These are phyloP conservation scores for Pristis pectinata DNA, from an alignment of 2,797 vertebrate genomes.

Conservation along the genomic window DNA sequence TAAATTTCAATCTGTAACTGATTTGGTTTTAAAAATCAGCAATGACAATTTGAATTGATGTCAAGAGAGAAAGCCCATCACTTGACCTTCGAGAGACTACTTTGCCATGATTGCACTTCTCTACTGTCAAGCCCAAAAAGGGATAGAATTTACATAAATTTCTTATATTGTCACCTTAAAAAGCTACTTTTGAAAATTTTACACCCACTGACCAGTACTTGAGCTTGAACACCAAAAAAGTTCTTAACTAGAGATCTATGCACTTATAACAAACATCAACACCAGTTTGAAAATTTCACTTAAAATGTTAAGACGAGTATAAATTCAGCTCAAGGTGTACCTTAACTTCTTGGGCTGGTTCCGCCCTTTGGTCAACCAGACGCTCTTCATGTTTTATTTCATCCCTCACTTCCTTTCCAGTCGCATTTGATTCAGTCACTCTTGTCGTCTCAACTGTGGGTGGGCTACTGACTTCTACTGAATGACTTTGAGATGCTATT, in stretches of 20 bases:
- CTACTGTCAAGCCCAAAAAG: not conserved
- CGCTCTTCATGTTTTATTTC: constrained; percentile 57
- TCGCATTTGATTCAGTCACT: constrained; percentile 29
- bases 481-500: constrained; percentile 69
- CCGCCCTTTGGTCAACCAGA: constrained; percentile 48
- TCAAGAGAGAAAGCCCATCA: not conserved
- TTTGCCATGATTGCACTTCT: not conserved
- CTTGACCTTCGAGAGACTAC: not conserved
- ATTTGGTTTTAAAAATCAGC: not conserved
- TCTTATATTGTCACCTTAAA: not conserved
- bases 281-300: not conserved
- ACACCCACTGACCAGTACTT: not conserved
- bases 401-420: constrained; percentile 56
- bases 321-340: constrained; percentile 51
- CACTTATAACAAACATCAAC: too few species aligned
- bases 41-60: not conserved
- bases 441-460: constrained; percentile 51
- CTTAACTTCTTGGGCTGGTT: constrained; percentile 65
- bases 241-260: not conserved
- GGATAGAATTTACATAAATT: not conserved
- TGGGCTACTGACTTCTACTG: constrained; percentile 48
- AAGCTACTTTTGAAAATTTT: not conserved
- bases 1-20: not conserved
- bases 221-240: not conserved
- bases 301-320: not conserved